Evolutionary conservation across 2,888 invertebrate genomes (phyloP), one percentile per base, ranked within the genome.

Genomic region (Chaitophorus viminalis): DNA sequence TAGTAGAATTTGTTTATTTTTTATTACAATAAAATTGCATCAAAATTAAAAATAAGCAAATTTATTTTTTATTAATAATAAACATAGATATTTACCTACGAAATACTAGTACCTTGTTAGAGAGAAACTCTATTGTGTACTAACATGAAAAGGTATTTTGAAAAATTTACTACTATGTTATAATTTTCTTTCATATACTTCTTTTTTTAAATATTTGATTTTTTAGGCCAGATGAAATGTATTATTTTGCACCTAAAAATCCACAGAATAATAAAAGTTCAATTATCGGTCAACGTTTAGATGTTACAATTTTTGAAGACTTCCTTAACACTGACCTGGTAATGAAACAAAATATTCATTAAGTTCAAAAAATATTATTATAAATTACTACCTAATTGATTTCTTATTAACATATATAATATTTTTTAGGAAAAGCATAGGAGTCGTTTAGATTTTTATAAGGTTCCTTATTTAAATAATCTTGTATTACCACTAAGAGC

Each of bases 221-320:
- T 76, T 79, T 17, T 65, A 87, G 87, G 14, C 79, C 87, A 8
- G 81, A 81, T 46, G 79, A 87, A 81, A 81, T 87, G 70, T 87
- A 87, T 46, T 87, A 87, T 52, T 87, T 87, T 74, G 79, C 87
- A 31, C 87, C 87, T 31, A 87, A 81, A 65, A 81, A 81, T 87
- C 87, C 87, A 65, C 87, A 87, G 17, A 87, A 87, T 31, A 87
- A 87, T 81, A 87, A 87, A 87, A 87, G 87, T 81, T 72, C 87
- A 74, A 87, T 87, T 74, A 70, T 87, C 36, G 87, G 87, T 65
- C 87, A 87, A n/a, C 72, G 79, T 25, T 74, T 87, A 65, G 79
- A 79, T 74, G 33, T 87, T 36, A 87, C 87, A 79, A 74, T 87
- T 46, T 87, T 81, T 74, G 87, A 87, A 75, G 79, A 87, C 74